phyloP scores from a whole-genome alignment of 2,113 vertebrate species.

The Nibea albiflora region DNA sequence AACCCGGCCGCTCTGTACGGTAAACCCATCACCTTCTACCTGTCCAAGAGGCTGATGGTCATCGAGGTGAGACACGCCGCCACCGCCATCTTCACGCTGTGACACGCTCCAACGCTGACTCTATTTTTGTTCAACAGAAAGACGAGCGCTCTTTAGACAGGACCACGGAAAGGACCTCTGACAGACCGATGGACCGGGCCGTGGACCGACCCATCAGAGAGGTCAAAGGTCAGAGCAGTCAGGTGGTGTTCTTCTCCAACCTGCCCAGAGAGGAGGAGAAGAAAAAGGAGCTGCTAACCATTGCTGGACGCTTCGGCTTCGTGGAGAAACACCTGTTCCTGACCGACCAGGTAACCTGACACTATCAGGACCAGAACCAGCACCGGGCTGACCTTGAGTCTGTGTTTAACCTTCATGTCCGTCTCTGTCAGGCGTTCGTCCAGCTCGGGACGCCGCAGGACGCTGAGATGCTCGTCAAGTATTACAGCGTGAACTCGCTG shows the following conservation, averaged over 20 bases:
- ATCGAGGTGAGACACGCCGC: conserved; percentile 75
- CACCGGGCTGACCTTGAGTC: background rate
- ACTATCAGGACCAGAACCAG: background rate
- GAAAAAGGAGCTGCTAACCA: conserved; percentile 82
- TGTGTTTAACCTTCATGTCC: background rate
- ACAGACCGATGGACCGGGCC: conserved; percentile 1
- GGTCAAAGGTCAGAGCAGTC: conserved; percentile 60
- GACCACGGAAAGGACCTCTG: background rate
- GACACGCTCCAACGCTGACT: fast-evolving
- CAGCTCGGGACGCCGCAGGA: conserved; percentile 92
- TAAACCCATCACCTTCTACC: conserved; percentile 84
- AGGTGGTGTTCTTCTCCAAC: conserved; percentile 86
- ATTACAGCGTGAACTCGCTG: conserved; percentile 90
- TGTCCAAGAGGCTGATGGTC: conserved; percentile 80
- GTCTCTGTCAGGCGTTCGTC: conserved; percentile 88
- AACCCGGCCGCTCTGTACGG: conserved; percentile 89
- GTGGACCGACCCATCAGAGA: conserved; percentile 50
- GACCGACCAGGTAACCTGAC: conserved; percentile 74
- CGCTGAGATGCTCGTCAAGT: conserved; percentile 94
- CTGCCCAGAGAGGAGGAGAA: conserved; percentile 80
- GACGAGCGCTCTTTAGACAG: conserved; percentile 32
- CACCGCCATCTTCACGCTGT: background rate
- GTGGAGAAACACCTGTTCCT: conserved; percentile 86
- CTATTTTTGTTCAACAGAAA: conserved; percentile 64
- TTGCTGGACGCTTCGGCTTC: conserved; percentile 79